Evolutionary conservation across 1,140 invertebrate species (phyloP), one percentile per base, ranked within the genome.

Genomic region (Heliconius hermathena): DNA sequence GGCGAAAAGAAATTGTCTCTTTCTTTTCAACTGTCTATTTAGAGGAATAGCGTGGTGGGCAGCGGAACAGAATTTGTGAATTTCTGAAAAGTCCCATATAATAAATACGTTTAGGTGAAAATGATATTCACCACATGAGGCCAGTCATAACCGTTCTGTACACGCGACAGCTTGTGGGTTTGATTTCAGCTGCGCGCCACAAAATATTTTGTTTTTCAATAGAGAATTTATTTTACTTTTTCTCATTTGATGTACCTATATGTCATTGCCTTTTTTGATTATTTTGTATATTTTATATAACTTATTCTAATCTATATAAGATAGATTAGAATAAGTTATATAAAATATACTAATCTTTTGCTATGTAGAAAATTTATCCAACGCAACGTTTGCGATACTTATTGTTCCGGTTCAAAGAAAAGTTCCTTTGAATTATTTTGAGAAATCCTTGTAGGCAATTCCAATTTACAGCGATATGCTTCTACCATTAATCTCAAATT

Each of bases 401-500:
- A 29, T 66, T 66, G 60, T 66, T 66, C 26, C 26, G 22, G 26
- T 66, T 26, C 13, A 16, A 66, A 29, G 57, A 60, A 66, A 66
- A 66, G 22, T 26, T 29, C 26, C 29, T 3, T 66, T 16, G 26
- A 66, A 26, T 66, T 66, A 29, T 66, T 66, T 66, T 66, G 9
- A 66, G 4, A 66, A 66, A 29, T 66, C 60, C 60, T 66, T 66
- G 60, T 26, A 46, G 3, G 41, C 41, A 29, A 26, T 66, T 16
- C 26, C 26, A 26, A 29, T 29, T 66, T 66, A 29, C 22, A 66
- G 26, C 60, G 54, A 66, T 66, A 66, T 66, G 60, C 13, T 26
- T 66, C 22, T 29, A 66, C 26, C 9, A 66, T 66, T 66, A 66
- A 66, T 66, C 60, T 66, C n/a, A 66, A 66, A 66, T 66, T 26